Evolutionary conservation across 2,888 invertebrate genomes (phyloP).

Genomic region (Oligia fasciuncula): DNA sequence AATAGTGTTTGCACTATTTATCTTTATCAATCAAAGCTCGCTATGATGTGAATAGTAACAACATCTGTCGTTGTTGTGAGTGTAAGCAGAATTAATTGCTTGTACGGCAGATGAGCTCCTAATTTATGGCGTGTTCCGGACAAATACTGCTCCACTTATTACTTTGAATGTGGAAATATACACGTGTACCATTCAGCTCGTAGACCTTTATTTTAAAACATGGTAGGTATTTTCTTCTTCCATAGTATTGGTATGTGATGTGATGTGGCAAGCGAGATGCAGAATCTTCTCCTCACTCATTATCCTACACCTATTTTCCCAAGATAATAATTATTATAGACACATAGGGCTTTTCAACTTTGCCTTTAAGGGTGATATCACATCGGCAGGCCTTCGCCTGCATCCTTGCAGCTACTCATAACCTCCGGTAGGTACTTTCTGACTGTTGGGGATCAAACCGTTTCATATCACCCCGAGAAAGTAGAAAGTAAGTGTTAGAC

Average conservation of each 20-base stretch:
- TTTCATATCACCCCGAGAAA: background rate
- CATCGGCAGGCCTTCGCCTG: too few species aligned
- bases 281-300: background rate
- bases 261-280: background rate
- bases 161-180: slow-evolving; percentile 11
- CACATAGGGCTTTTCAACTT: background rate
- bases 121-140: slow-evolving; percentile 59
- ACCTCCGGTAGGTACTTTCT: background rate
- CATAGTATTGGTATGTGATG: background rate
- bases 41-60: slow-evolving; percentile 27
- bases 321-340: background rate
- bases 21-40: slow-evolving; percentile 8
- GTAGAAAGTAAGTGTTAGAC: too few species aligned
- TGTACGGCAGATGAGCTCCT: slow-evolving; percentile 55
- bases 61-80: slow-evolving; percentile 23
- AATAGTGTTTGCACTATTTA: background rate
- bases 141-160: slow-evolving; percentile 42
- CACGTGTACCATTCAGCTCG: background rate
- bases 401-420: background rate
- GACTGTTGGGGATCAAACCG: background rate
- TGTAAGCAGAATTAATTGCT: slow-evolving; percentile 66
- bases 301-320: background rate
- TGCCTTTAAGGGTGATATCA: background rate
- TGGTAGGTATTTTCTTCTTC: background rate
- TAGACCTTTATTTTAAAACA: background rate